Evolutionary conservation across 2,888 invertebrate genomes (phyloP).

Genomic region (Pollenia labialis): DNA sequence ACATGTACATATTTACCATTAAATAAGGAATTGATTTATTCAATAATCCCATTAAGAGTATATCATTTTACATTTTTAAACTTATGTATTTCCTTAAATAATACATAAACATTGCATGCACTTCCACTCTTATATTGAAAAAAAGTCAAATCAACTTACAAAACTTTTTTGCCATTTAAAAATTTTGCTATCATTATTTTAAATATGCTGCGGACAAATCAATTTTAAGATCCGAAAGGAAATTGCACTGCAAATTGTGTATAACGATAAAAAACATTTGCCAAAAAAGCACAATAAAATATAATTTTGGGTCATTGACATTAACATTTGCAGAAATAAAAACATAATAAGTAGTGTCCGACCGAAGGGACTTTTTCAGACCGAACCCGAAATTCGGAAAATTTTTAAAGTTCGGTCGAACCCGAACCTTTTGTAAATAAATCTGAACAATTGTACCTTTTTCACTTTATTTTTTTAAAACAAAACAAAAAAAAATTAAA

Average conservation of each 20-base stretch:
- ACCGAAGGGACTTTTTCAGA: background rate
- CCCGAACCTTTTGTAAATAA: too few species aligned
- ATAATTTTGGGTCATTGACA: conserved; percentile 78
- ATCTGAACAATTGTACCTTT: too few species aligned
- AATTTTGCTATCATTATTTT: background rate
- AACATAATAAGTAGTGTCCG: conserved; percentile 9
- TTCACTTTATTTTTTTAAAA: too few species aligned
- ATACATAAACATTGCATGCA: background rate
- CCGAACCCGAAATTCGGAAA: too few species aligned
- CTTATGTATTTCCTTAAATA: background rate
- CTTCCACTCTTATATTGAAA: background rate
- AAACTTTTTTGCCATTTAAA: background rate
- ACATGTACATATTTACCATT: background rate
- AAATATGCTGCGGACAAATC: background rate
- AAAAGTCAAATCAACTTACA: background rate
- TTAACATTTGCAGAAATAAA: conserved; percentile 70
- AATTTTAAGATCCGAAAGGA: conserved; percentile 1
- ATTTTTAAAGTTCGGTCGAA: too few species aligned
- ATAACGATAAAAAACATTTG: conserved; percentile 17
- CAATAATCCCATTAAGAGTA: conserved; percentile 4
- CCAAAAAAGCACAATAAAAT: conserved; percentile 44
- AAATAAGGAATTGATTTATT: background rate
- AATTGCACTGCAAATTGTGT: conserved; percentile 1
- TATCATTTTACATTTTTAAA: background rate
- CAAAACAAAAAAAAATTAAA: too few species aligned